Percentiles rank a stretch among this genome's conserved stretches.
Evolutionary conservation across 2,113 vertebrate species (phyloP).

Genomic region (Epinephelus cyanopodus): DNA sequence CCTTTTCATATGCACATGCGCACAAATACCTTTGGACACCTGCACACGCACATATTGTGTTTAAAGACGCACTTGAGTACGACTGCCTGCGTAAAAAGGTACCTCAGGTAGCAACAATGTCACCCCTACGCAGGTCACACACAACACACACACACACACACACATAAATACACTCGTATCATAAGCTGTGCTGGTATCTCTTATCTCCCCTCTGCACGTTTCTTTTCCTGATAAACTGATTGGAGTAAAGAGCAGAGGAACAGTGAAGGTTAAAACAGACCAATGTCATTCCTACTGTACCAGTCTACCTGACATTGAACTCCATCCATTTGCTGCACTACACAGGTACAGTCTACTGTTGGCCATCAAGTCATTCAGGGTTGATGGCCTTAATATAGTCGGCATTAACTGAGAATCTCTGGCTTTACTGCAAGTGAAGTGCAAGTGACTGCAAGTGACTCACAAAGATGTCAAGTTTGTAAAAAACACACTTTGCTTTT

Average conservation of each 20-base stretch:
- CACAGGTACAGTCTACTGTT: not conserved
- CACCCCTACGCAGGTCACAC: constrained; percentile 55
- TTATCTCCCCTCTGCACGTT: constrained; percentile 64
- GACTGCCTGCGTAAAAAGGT: constrained; percentile 12
- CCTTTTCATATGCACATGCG: constrained; percentile 41
- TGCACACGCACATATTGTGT: not conserved
- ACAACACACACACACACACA: constrained; percentile 12
- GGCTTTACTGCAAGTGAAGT: no score
- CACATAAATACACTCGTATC: constrained; percentile 30
- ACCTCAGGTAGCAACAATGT: constrained; percentile 58
- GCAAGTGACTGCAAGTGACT: no score
- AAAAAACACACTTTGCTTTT: no score
- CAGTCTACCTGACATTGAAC: constrained; percentile 3
- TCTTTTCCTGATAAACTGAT: constrained; percentile 61
- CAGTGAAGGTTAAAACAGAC: constrained; percentile 64
- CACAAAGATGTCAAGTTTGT: no score
- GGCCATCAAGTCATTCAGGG: not conserved
- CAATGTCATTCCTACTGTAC: constrained; percentile 58
- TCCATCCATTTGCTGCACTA: not conserved
- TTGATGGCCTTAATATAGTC: not conserved
- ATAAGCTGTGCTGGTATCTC: constrained; percentile 44
- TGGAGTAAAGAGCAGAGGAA: constrained; percentile 39
- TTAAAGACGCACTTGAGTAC: not conserved
- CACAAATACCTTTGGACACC: constrained; percentile 17
- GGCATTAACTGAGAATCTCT: not conserved